These are phyloP conservation scores for Dryobota labecula DNA, from an alignment of 2,888 invertebrate species.

Conservation along the genomic window DNA sequence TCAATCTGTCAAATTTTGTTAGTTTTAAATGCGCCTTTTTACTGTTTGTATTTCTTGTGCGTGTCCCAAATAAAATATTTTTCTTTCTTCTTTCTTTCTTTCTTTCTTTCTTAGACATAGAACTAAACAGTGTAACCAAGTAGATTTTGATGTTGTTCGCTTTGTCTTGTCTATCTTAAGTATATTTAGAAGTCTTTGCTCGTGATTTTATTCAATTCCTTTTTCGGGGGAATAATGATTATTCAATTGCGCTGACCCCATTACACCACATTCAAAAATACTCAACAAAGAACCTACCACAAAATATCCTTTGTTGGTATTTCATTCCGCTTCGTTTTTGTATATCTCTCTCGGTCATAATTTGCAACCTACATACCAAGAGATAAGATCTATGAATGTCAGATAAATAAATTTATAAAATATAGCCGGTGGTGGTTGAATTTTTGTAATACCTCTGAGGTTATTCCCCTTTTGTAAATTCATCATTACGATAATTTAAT, in stretches of 20 bases:
- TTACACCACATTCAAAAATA: slow-evolving; percentile 11
- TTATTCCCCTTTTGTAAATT: slow-evolving; percentile 70
- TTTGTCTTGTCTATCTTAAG: no score
- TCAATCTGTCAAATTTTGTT: no score
- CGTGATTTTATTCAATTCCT: background rate
- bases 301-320: slow-evolving; percentile 55
- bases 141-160: no score
- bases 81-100: no score
- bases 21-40: no score
- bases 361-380: slow-evolving; percentile 52
- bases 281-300: slow-evolving; percentile 16
- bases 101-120: no score
- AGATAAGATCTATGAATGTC: slow-evolving; percentile 65
- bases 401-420: slow-evolving; percentile 65
- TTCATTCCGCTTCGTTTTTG: slow-evolving; percentile 53
- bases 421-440: slow-evolving; percentile 58
- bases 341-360: slow-evolving; percentile 59
- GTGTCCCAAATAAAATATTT: no score
- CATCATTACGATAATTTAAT: slow-evolving; percentile 74
- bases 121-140: no score
- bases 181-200: no score
- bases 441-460: slow-evolving; percentile 54
- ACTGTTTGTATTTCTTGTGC: no score
- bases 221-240: background rate
- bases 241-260: background rate